Evolutionary conservation across 35 echinoderm and acorn worm genomes (phyloP), one percentile per base, ranked within the genome.

Genomic region (Heliocidaris tuberculata): DNA sequence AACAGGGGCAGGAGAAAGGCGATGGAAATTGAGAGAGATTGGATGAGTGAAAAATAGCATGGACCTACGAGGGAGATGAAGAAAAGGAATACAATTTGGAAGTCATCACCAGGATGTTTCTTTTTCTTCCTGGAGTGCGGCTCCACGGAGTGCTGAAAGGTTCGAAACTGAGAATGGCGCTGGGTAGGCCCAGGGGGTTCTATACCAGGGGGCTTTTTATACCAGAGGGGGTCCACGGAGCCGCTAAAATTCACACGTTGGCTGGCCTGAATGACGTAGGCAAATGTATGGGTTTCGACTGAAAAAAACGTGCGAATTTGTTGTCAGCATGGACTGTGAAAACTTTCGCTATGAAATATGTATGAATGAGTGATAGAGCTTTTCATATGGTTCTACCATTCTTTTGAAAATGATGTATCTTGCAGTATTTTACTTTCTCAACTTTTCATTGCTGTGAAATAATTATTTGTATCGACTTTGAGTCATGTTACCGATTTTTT

Each of bases 91-190:
- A 78, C 19, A 78, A 78, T 27, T 78, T 78, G 65, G 65, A 78
- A 78, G 65, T 78, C 65, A 78, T 78, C 65, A 78, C 65, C 65
- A 24, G 27, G 65, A 78, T 78, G 65, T 78, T 78, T 78, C 65
- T 78, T 3, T 42, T 42, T 78, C 65, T 78, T 27, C 21, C 27
- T 2, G 4, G 21, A 8, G 21, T 78, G 19, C 27, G 21, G 19
- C 65, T 78, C 21, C 27, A 21, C 27, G 65, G 65, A 78, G 65
- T 78, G 65, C 19, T 78, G 65, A 78, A 27, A 78, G 65, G 65
- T 78, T 78, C 65, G 65, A 78, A 78, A 78, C 65, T 78, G 65
- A 78, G 65, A 78, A 21, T 78, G 65, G 65, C 65, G 65, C 65
- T 78, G 65, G 19, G 65, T 27, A 78, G 15, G 17, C 65, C 65